These are phyloP conservation scores for Phengaris arion DNA, from an alignment of 2,888 invertebrate genomes.

Conservation along the genomic window DNA sequence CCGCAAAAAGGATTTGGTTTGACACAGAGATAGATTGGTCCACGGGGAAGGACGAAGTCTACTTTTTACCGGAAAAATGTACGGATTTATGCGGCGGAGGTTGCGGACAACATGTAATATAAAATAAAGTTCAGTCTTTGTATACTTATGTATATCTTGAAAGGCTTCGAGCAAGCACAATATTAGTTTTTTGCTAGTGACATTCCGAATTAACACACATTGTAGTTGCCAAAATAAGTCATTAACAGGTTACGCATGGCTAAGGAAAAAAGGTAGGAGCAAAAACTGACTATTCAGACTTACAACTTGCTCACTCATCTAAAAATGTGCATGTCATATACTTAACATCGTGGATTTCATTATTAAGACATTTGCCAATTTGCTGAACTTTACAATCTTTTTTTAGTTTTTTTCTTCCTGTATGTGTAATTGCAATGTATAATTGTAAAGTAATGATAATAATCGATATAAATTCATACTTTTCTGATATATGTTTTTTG, in stretches of 20 bases:
- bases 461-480: not conserved
- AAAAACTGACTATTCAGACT: not conserved
- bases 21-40: too few relatives aligned
- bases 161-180: not conserved
- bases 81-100: too few relatives aligned
- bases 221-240: not conserved
- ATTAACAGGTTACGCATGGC: conserved; percentile 7
- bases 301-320: conserved; percentile 33
- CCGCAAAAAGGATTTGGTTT: too few relatives aligned
- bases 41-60: too few relatives aligned
- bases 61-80: too few relatives aligned
- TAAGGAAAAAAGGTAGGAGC: conserved; percentile 11
- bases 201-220: not conserved
- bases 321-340: conserved; percentile 30
- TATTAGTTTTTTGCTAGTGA: not conserved
- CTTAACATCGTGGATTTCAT: not conserved
- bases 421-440: too few relatives aligned
- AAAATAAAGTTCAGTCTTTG: too few relatives aligned
- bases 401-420: not conserved
- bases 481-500: too few relatives aligned
- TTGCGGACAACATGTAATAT: too few relatives aligned
- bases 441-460: too few relatives aligned
- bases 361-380: not conserved
- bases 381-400: not conserved
- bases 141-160: not conserved